Percentiles rank a stretch among this genome's conserved stretches.
phyloP scores from a whole-genome alignment of 2,888 invertebrate species.

The Lepas anatifera region DNA sequence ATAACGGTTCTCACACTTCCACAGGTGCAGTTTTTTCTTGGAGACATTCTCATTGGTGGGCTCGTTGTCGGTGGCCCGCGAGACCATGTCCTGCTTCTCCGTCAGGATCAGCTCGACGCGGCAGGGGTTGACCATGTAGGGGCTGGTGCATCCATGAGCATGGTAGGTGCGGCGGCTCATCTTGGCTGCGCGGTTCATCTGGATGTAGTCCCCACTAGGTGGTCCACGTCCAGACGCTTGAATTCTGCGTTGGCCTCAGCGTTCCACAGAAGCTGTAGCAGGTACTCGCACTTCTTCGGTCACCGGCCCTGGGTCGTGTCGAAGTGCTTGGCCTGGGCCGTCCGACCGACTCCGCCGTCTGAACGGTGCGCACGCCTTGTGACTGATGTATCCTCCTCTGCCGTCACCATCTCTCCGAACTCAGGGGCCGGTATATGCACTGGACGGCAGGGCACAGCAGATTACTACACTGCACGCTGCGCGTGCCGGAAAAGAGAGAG shows the following conservation, averaged over 20 bases:
- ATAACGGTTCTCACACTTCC: slow-evolving; percentile 69
- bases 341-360: slow-evolving; percentile 38
- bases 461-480: too few species aligned
- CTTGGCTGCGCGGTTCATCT: slow-evolving; percentile 90
- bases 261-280: slow-evolving; percentile 89
- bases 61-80: slow-evolving; percentile 72
- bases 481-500: too few species aligned
- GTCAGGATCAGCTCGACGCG: slow-evolving; percentile 89
- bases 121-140: slow-evolving; percentile 98
- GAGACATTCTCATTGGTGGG: slow-evolving; percentile 89
- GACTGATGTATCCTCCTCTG: too few species aligned
- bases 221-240: slow-evolving; percentile 93
- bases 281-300: slow-evolving; percentile 97
- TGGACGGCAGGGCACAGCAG: too few species aligned
- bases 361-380: slow-evolving; percentile 98
- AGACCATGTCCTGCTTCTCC: slow-evolving; percentile 87
- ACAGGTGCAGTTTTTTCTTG: slow-evolving; percentile 91
- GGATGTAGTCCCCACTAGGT: slow-evolving; percentile 90
- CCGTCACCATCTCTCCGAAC: too few species aligned
- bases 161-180: slow-evolving; percentile 94
- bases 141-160: slow-evolving; percentile 98
- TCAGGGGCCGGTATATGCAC: too few species aligned
- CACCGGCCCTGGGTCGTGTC: slow-evolving; percentile 94
- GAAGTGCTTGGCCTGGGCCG: slow-evolving; percentile 67
- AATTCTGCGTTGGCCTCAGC: slow-evolving; percentile 97